phyloP scores from a whole-genome alignment of 92 coral and sea anemone genomes.

The Scolanthus callimorphus region DNA sequence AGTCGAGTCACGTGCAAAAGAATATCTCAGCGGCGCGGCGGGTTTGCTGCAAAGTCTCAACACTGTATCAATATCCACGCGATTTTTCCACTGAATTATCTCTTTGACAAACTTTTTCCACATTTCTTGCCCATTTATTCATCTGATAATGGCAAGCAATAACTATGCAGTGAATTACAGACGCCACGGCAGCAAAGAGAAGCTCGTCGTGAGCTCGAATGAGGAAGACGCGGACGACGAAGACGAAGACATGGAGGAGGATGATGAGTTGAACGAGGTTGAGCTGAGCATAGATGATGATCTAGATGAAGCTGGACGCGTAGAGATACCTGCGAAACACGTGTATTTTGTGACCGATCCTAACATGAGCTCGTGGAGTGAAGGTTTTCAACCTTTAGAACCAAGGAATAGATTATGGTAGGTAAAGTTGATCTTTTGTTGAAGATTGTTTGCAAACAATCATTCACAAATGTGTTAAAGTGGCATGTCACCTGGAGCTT shows the following conservation, averaged over 20 bases:
- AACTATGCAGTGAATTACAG: slow-evolving; percentile 65
- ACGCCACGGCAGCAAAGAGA: slow-evolving; percentile 72
- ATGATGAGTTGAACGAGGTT: slow-evolving; percentile 43
- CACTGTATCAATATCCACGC: too few relatives aligned
- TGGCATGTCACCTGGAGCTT: too few relatives aligned
- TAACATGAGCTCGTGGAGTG: slow-evolving; percentile 92
- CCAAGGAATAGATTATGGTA: slow-evolving; percentile 83
- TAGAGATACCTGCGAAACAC: slow-evolving; percentile 55
- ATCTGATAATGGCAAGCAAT: slow-evolving; percentile 25
- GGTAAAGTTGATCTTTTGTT: too few relatives aligned
- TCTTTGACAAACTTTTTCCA: too few relatives aligned
- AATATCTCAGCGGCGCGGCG: background rate
- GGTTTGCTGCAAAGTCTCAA: too few relatives aligned
- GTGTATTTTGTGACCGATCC: slow-evolving; percentile 94
- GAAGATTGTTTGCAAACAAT: too few relatives aligned
- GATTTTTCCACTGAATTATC: too few relatives aligned
- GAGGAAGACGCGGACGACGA: slow-evolving; percentile 64
- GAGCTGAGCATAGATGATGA: slow-evolving; percentile 54
- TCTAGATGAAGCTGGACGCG: slow-evolving; percentile 57
- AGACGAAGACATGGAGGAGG: slow-evolving; percentile 37
- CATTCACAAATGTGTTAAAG: too few relatives aligned
- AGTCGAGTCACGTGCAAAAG: background rate
- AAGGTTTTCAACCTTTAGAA: slow-evolving; percentile 58
- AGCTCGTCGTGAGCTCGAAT: slow-evolving; percentile 52
- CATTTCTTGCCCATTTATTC: too few relatives aligned